These are phyloP conservation scores for Standfussiana lucernea DNA, from an alignment of 2,888 invertebrate species.

Conservation along the genomic window DNA sequence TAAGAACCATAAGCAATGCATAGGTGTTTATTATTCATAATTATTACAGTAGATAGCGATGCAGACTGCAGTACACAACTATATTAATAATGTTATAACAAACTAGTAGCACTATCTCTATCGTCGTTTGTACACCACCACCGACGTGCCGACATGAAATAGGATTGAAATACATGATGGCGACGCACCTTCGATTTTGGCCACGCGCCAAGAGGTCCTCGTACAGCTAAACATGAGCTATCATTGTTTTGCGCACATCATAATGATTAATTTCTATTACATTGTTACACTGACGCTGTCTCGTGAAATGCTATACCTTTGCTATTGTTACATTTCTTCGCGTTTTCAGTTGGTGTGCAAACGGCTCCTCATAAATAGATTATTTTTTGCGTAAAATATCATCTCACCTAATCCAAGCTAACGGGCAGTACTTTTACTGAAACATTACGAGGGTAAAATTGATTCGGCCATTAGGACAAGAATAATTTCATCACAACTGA, in stretches of 20 bases:
- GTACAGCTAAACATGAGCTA: neutral
- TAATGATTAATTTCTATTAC: no score
- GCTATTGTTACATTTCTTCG: no score
- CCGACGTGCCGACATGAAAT: no score
- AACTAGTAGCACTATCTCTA: neutral
- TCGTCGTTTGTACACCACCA: neutral
- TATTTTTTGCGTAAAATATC: neutral
- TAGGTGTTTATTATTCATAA: neutral
- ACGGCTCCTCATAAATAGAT: neutral
- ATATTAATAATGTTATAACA: neutral
- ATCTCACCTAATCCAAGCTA: neutral
- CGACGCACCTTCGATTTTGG: neutral
- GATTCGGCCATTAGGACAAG: neutral
- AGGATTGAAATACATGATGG: neutral
- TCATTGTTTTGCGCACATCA: no score
- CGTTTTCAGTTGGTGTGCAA: neutral
- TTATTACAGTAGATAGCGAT: neutral
- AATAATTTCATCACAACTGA: neutral
- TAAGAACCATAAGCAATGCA: constrained; percentile 9
- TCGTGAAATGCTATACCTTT: neutral
- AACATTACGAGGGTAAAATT: neutral
- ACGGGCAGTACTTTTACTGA: neutral
- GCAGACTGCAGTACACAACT: neutral
- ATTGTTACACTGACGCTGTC: neutral
- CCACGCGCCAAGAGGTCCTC: neutral